A percentile compares a stretch with the other conserved stretches of the same genome.
Conservation (phyloP, 1,140 invertebrate species). For the Leguminivora glycinivorella region DNA sequence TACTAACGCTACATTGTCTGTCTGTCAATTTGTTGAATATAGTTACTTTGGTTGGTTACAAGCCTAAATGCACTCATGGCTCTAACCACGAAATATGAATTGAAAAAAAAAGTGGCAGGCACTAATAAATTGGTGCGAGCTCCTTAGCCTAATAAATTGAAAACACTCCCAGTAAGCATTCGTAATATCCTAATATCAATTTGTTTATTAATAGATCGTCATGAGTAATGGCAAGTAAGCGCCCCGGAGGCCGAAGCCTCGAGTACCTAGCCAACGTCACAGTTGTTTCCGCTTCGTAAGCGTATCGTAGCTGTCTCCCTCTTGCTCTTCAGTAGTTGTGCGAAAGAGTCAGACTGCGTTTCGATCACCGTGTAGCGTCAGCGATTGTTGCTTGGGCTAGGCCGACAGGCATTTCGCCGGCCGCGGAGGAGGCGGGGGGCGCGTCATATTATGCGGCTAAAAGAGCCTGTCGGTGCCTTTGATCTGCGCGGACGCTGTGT, state of each 20-base stretch:
- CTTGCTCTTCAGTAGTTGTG: too few species aligned
- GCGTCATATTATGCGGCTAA: constrained; percentile 78
- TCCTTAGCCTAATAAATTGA: constrained; percentile 33
- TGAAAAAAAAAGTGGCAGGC: not conserved
- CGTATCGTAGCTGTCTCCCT: too few species aligned
- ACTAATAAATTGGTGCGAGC: constrained; percentile 9
- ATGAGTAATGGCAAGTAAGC: constrained; percentile 74
- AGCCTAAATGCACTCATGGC: not conserved
- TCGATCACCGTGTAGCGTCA: too few species aligned
- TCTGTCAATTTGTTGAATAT: not conserved
- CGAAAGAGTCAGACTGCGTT: too few species aligned
- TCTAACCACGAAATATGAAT: not conserved
- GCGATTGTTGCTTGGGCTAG: too few species aligned
- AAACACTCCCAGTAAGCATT: constrained; percentile 47
- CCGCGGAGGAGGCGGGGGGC: constrained; percentile 59
- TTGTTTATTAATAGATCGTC: constrained; percentile 76
- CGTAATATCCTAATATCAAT: constrained; percentile 73
- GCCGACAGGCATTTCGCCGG: constrained; percentile 57
- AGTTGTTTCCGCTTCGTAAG: too few species aligned
- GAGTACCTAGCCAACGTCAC: too few species aligned
- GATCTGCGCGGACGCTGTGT: constrained; percentile 65
- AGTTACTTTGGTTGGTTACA: not conserved
- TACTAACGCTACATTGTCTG: not conserved
- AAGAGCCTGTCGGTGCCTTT: constrained; percentile 78
- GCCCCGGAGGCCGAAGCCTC: constrained; percentile 56